Base-by-base conservation (phyloP, 2,888 invertebrate species). In the Heliconius cydno region DNA sequence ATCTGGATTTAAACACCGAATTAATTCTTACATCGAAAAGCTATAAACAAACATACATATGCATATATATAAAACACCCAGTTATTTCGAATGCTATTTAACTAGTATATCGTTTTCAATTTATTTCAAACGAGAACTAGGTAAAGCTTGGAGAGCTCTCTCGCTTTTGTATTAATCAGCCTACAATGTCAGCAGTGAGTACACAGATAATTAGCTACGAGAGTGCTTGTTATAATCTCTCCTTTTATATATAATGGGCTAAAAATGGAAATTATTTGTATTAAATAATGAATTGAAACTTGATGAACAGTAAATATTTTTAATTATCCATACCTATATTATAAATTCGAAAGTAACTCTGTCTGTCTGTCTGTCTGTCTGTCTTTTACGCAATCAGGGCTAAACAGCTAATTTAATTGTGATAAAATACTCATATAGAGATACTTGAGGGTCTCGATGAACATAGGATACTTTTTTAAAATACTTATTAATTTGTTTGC, bases 121-220 rank as follows among this genome's bases (percentile, higher is more conserved):
- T 60, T 22, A 73, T 60, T 73, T 73, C 34, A 73, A 38, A 73
- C 60, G 38, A 73, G n/a, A 60, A 73, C 34, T 73, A 73, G 73
- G 60, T 60, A 73, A 52, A 73, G 60, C 60, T 73, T 73, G 15
- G n/a, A 73, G 15, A 60, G 73, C 73, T 60, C 60, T 60, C 38
- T 73, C 22, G 34, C 34, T n/a, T 41, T 70, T 70, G 34, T 60
- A 60, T 73, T 73, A 73, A 73, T 73, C 73, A 73, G 60, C 60
- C 60, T 60, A 73, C 60, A 34, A 73, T 60, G 60, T 60, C 73
- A 34, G 72, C 57, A 34, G 25, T 73, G 30, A 52, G 52, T 13
- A 70, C 41, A 68, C 5, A 73, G 60, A 60, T 73, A 60, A 73
- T 73, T 73, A 60, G 57, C 60, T 73, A 38, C 34, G 60, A 73